These are phyloP conservation scores for western clawed frog (Xenopus tropicalis) DNA, from an alignment of 2,113 vertebrate species.

Conservation along the genomic window UCB_Xtro_10.0 CM004445.2:96551001-96551500, in stretches of 20 bases:
- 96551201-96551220: constrained; percentile 64
- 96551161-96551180: constrained; percentile 62
- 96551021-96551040: constrained; percentile 67
- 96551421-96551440: too few species aligned
- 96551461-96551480: neutral
- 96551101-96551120: constrained; percentile 63
- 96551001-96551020: constrained; percentile 35
- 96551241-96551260: neutral
- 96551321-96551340: too few species aligned
- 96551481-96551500: too few species aligned
- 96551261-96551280: neutral
- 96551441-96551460: too few species aligned
- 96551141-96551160: constrained; percentile 68
- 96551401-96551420: too few species aligned
- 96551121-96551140: constrained; percentile 67
- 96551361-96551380: too few species aligned
- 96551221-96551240: neutral
- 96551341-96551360: too few species aligned
- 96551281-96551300: too few species aligned
- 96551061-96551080: constrained; percentile 62
- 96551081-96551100: constrained; percentile 61
- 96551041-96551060: constrained; percentile 61
- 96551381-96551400: too few species aligned
- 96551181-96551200: constrained; percentile 65
- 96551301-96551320: too few species aligned